Evolutionary conservation across 64 coral and sea anemone genomes (phyloP).

Genomic region (Catalaphyllia jardinei): DNA sequence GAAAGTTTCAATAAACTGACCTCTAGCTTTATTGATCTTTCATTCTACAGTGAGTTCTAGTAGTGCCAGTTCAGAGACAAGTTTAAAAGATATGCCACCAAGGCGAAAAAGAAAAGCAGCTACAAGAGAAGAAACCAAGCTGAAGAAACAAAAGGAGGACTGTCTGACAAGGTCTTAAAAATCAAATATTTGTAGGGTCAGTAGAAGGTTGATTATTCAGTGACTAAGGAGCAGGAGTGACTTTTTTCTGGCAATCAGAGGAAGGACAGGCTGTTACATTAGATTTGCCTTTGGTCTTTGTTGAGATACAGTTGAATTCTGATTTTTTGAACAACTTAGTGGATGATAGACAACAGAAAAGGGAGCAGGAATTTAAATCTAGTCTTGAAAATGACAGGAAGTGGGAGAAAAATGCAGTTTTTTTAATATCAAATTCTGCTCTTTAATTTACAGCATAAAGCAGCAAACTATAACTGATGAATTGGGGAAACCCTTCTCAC

Average conservation of each 20-base stretch:
- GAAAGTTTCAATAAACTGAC: neutral
- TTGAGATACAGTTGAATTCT: too few relatives aligned
- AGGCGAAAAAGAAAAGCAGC: conserved; percentile 53
- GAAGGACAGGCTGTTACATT: too few relatives aligned
- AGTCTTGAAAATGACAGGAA: too few relatives aligned
- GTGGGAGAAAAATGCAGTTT: too few relatives aligned
- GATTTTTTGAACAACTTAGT: too few relatives aligned
- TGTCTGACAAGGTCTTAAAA: conserved; percentile 32
- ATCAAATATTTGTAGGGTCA: too few relatives aligned
- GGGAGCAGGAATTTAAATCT: too few relatives aligned
- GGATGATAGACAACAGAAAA: too few relatives aligned
- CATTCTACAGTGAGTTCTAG: neutral
- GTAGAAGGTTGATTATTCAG: too few relatives aligned
- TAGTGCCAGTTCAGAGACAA: conserved; percentile 7
- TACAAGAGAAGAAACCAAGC: conserved; percentile 53
- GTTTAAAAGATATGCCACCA: conserved; percentile 40
- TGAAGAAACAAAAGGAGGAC: conserved; percentile 55
- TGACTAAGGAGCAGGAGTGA: too few relatives aligned
- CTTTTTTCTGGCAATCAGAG: too few relatives aligned
- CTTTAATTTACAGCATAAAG: conserved; percentile 15
- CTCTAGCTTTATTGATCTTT: neutral
- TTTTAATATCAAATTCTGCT: neutral
- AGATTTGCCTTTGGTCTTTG: too few relatives aligned
- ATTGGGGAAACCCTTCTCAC: conserved; percentile 75
- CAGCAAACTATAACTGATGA: conserved; percentile 52